phyloP scores from a whole-genome alignment of 2,113 vertebrate species.

The Microtus pennsylvanicus region DNA sequence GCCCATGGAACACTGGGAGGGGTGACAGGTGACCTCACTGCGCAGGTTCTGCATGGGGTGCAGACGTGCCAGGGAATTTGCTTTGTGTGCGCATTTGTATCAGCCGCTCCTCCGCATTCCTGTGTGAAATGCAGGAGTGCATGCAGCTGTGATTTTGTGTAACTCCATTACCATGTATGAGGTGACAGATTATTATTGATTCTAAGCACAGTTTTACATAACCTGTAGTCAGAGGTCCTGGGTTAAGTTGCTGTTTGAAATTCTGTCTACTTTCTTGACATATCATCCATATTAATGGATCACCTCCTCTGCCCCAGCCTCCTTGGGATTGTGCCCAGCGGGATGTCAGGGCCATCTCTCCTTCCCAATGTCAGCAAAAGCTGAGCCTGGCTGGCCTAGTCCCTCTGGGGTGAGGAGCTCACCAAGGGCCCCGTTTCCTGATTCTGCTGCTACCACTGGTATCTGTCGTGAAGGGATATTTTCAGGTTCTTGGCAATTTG shows the following conservation, averaged over 20 bases:
- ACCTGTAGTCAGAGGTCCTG: constrained; percentile 56
- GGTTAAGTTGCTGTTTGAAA: constrained; percentile 75
- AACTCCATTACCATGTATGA: neutral
- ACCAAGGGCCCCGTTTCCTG: neutral
- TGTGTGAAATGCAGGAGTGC: constrained; percentile 26
- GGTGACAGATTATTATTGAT: constrained; percentile 53
- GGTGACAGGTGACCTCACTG: neutral
- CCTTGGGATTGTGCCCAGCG: constrained; percentile 6
- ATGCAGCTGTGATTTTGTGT: neutral
- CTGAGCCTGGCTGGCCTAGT: neutral
- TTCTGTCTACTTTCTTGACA: constrained; percentile 68
- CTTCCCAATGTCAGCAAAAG: constrained; percentile 18
- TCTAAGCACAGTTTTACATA: constrained; percentile 62
- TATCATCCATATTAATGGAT: constrained; percentile 69
- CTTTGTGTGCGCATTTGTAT: neutral
- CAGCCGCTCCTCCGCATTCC: neutral
- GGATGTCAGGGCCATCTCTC: neutral
- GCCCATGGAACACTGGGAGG: neutral
- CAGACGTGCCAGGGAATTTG: neutral
- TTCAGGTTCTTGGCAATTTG: neutral
- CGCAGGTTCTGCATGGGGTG: neutral
- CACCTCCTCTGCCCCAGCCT: neutral
- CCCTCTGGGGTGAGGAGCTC: neutral
- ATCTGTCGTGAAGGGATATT: neutral
- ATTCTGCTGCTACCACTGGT: neutral